phyloP scores from a whole-genome alignment of 2,888 invertebrate species.

The Tetramorium bicarinatum region DNA sequence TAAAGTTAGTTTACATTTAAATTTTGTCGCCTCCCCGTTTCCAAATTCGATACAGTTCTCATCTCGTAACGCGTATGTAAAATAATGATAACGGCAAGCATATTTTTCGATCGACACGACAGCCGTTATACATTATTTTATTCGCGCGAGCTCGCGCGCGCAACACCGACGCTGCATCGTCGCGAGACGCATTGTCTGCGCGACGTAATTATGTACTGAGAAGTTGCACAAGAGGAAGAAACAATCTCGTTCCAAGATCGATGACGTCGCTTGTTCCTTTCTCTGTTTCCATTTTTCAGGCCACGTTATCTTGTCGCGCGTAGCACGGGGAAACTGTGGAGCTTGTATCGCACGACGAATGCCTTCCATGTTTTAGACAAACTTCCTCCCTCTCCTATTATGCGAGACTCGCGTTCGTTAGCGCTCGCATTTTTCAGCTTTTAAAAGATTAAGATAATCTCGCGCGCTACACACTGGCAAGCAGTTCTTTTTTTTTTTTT shows the following conservation, averaged over 20 bases:
- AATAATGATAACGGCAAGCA: not conserved
- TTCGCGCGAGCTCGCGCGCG: not conserved
- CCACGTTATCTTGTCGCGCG: constrained; percentile 51
- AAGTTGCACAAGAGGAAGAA: constrained; percentile 59
- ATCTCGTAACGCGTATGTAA: constrained; percentile 35
- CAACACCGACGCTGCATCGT: not conserved
- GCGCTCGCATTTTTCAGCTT: constrained; percentile 43
- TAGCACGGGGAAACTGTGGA: constrained; percentile 58
- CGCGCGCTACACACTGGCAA: not conserved
- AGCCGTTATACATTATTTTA: constrained; percentile 1
- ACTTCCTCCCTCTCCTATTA: constrained; percentile 23
- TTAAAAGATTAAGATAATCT: constrained; percentile 51
- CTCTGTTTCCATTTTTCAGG: constrained; percentile 68
- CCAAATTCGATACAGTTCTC: constrained; percentile 29
- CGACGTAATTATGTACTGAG: constrained; percentile 44
- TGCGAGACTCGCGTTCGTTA: constrained; percentile 38
- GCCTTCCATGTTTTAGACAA: constrained; percentile 65
- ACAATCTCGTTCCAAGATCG: constrained; percentile 66
- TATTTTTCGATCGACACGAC: constrained; percentile 12
- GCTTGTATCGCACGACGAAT: constrained; percentile 66
- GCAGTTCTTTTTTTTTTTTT: not conserved
- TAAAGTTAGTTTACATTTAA: constrained; percentile 37
- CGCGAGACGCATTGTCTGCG: not conserved
- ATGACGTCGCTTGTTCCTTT: constrained; percentile 68
- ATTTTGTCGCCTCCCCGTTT: constrained; percentile 10